phyloP scores from a whole-genome alignment of 1,140 invertebrate species.

The Ditylenchus dipsaci region DNA sequence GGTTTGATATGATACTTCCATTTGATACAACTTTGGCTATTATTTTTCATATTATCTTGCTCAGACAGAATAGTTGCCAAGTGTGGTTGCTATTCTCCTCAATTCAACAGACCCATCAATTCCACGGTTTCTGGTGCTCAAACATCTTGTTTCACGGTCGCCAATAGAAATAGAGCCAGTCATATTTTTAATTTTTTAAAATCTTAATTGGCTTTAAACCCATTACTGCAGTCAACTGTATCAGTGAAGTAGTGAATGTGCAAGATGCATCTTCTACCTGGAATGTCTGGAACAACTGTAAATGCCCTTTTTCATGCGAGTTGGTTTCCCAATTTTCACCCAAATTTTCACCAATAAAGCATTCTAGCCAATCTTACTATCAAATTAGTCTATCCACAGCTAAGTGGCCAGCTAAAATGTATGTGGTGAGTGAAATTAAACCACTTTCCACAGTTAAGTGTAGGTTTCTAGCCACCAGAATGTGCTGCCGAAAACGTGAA shows the following conservation, averaged over 20 bases:
- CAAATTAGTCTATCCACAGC: slow-evolving; percentile 44
- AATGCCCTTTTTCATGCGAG: slow-evolving; percentile 42
- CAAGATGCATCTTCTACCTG: slow-evolving; percentile 18
- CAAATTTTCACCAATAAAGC: background rate
- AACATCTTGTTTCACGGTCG: slow-evolving; percentile 1
- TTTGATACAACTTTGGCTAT: too few relatives aligned
- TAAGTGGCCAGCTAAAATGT: slow-evolving; percentile 37
- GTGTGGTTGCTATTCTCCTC: slow-evolving; percentile 42
- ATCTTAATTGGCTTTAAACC: background rate
- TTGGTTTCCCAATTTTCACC: slow-evolving; percentile 13
- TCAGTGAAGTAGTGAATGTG: slow-evolving; percentile 14
- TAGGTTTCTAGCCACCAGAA: slow-evolving; percentile 17
- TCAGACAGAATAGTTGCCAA: slow-evolving; percentile 32
- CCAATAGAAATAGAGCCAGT: slow-evolving; percentile 20
- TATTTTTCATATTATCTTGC: too few relatives aligned
- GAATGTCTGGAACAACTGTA: slow-evolving; percentile 31
- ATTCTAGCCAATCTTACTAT: slow-evolving; percentile 22
- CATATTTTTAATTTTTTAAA: slow-evolving; percentile 7
- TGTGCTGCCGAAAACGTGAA: slow-evolving; percentile 11
- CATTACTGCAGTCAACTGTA: slow-evolving; percentile 28
- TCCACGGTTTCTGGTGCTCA: background rate
- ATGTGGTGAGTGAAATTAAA: slow-evolving; percentile 14
- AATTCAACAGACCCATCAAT: slow-evolving; percentile 16
- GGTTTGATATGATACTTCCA: too few relatives aligned
- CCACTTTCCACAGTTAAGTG: background rate